Percentiles rank a stretch among this genome's conserved stretches.
Evolutionary conservation across 2,888 invertebrate genomes (phyloP).

Genomic region (Crossocerus cetratus): DNA sequence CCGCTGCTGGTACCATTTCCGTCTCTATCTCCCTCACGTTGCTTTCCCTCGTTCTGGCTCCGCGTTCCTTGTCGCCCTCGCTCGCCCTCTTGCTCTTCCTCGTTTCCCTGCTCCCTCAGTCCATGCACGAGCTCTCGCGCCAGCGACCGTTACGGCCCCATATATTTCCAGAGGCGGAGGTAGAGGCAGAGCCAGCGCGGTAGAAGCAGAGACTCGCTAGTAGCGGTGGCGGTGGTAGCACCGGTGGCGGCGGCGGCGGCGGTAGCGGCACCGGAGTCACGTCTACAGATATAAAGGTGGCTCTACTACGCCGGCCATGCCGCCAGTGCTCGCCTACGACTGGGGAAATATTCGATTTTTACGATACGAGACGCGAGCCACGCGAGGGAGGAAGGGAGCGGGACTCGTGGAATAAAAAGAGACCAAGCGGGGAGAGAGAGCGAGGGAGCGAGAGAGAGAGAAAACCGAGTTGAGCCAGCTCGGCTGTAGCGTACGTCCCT

Average conservation of each 20-base stretch:
- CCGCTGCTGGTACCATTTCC: constrained; percentile 23
- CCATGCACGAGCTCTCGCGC: constrained; percentile 53
- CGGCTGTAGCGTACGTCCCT: constrained; percentile 37
- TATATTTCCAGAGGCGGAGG: constrained; percentile 66
- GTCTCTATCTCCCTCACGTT: constrained; percentile 10
- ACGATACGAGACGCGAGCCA: constrained; percentile 64
- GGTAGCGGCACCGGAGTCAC: constrained; percentile 58
- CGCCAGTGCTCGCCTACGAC: constrained; percentile 62
- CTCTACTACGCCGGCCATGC: constrained; percentile 55
- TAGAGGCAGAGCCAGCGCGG: constrained; percentile 49
- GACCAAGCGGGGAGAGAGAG: constrained; percentile 9
- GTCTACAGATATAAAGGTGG: constrained; percentile 68
- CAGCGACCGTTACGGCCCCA: constrained; percentile 66
- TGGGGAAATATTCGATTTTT: constrained; percentile 73
- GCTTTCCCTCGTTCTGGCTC: constrained; percentile 10
- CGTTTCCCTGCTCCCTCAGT: constrained; percentile 44
- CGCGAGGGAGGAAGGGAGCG: constrained; percentile 9
- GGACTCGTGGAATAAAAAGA: constrained; percentile 1
- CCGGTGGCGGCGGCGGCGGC: constrained; percentile 35
- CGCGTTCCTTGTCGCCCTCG: background rate
- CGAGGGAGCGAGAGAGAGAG: constrained; percentile 15
- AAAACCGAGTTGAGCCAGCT: constrained; percentile 7
- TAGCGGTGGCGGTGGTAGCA: constrained; percentile 38
- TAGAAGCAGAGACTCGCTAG: constrained; percentile 12
- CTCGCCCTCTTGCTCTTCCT: constrained; percentile 21